Evolutionary conservation across 1,140 invertebrate species (phyloP), one percentile per base, ranked within the genome.

Genomic region (Probaryconus sp.): DNA sequence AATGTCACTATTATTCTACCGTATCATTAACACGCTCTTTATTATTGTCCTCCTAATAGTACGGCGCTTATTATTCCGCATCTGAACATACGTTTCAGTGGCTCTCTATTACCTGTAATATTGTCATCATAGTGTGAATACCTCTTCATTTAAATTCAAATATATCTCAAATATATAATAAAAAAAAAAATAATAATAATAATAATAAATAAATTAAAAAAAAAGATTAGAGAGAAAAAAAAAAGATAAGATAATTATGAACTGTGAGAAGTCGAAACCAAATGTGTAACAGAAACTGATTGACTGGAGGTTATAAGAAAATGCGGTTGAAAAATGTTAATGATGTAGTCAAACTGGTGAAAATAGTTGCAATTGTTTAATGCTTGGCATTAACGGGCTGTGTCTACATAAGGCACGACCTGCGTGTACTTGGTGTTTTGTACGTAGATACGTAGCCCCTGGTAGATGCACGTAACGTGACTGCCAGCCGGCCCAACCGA

Each of bases 361-460:
- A 75, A 69, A 74, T 68, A 63, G 50, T 68, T 58, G 64, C 74
- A 64, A 77, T 72, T 72, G 75, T 72, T 72, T 69, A 73, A 65
- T 61, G 75, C 58, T 21, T 51, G 18, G 65, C 61, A 73, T 77
- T 77, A 73, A 63, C 70, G 65, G 64, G 26, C 65, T 48, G 65
- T 77, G 56, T 45, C 64, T 77, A 73, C 70, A 73, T 73, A 77
- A 77, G 70, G 76, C 76, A 78, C 65, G 61, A 77, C 67, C 70
- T 70, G 60, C 65, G 70, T 74, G 70, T 77, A 74, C 67, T 71
- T 45, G 45, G 56, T 67, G 67, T 63, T 56, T 74, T 77, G 76
- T 74, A 74, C 55, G 53, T 69, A 64, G 70, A 67, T 71, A 67
- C 58, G 61, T 77, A 64, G 61, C 47, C 73, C 58, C 51, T 11